phyloP scores from a whole-genome alignment of 2,797 vertebrate species.

The Acridotheres tristis region DNA sequence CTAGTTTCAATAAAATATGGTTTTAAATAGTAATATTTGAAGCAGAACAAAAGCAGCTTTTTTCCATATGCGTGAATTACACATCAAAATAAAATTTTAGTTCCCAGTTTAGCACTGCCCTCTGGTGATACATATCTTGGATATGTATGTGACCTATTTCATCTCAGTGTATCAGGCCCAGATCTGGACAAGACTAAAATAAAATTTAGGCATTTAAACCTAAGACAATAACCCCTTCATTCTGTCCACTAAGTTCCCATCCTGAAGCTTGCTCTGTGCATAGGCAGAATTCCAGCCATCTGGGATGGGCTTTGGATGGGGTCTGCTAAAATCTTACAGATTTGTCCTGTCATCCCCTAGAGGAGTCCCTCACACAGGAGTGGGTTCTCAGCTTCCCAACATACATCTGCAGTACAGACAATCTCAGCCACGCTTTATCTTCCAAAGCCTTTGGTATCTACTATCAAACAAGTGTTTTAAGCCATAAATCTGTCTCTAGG shows the following conservation, averaged over 20 bases:
- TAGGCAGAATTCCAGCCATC: background rate
- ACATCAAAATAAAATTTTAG: constrained; percentile 51
- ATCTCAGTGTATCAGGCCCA: background rate
- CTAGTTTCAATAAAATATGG: background rate
- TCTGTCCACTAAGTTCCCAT: background rate
- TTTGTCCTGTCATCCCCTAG: background rate
- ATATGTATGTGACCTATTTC: background rate
- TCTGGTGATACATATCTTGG: constrained; percentile 51
- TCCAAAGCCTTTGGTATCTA: background rate
- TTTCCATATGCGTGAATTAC: background rate
- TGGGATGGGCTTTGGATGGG: background rate
- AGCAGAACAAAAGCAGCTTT: constrained; percentile 23
- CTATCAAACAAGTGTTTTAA: constrained; percentile 26
- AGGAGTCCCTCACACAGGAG: background rate
- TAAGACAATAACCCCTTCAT: background rate
- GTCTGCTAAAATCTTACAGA: background rate
- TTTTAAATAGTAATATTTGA: background rate
- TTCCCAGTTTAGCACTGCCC: constrained; percentile 65
- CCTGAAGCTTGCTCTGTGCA: background rate
- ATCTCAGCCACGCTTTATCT: background rate
- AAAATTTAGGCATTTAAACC: background rate
- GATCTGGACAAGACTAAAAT: background rate
- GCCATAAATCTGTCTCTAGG: constrained; percentile 7
- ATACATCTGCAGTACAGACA: background rate
- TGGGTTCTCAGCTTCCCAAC: background rate